Evolutionary conservation across 2,113 vertebrate species (phyloP).

Genomic region (Conger conger): DNA sequence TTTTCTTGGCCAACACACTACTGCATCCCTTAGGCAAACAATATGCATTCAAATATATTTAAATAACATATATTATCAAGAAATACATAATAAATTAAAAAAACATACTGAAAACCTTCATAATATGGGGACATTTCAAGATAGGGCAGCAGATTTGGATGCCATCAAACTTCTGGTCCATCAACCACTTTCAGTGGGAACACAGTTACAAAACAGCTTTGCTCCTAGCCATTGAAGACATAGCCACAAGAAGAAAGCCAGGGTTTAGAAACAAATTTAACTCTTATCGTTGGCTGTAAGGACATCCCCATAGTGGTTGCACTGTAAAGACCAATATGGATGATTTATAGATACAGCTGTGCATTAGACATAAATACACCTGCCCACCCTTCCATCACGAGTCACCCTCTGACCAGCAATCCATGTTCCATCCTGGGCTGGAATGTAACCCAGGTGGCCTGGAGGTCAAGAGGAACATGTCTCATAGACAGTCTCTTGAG

Average conservation of each 20-base stretch:
- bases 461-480: constrained; percentile 38
- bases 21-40: too few relatives aligned
- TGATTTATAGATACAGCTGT: constrained; percentile 66
- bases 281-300: constrained; percentile 38
- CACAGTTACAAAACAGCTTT: neutral
- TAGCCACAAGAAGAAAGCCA: neutral
- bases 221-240: constrained; percentile 12
- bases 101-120: too few relatives aligned
- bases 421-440: constrained; percentile 56
- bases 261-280: neutral
- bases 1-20: neutral
- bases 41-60: too few relatives aligned
- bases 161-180: neutral
- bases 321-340: constrained; percentile 34
- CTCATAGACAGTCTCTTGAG: constrained; percentile 28
- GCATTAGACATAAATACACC: constrained; percentile 56
- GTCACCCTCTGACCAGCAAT: constrained; percentile 51
- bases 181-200: neutral
- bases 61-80: too few relatives aligned
- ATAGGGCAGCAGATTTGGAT: neutral
- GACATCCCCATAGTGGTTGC: constrained; percentile 15
- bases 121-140: neutral
- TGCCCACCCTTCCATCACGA: constrained; percentile 56
- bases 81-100: too few relatives aligned
- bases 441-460: constrained; percentile 53